Percentiles rank a stretch among this genome's conserved stretches.
Evolutionary conservation across 2,797 vertebrate genomes (phyloP).

Genomic region (Meriones psammophilus): DNA sequence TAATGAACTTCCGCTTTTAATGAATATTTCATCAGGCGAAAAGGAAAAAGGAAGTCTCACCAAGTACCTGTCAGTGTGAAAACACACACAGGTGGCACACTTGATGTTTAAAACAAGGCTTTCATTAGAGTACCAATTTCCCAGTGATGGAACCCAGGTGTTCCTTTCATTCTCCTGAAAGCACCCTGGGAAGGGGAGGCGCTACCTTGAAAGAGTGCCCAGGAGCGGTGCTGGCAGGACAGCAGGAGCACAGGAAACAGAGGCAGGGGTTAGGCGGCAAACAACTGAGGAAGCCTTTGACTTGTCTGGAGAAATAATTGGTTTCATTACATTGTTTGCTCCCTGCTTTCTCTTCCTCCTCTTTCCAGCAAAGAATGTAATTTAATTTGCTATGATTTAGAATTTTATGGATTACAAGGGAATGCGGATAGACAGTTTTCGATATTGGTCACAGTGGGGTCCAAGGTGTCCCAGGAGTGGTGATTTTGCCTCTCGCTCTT

Average conservation of each 20-base stretch:
- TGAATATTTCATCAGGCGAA: constrained; percentile 68
- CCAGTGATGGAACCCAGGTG: constrained; percentile 74
- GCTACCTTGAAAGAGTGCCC: not conserved
- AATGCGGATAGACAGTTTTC: not conserved
- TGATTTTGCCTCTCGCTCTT: not conserved
- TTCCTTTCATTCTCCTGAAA: constrained; percentile 65
- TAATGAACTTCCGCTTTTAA: constrained; percentile 53
- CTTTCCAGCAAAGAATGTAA: constrained; percentile 52
- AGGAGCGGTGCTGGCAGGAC: not conserved
- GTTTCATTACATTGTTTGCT: constrained; percentile 69
- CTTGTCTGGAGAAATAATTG: constrained; percentile 70
- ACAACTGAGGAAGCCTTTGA: constrained; percentile 16
- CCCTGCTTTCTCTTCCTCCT: constrained; percentile 11
- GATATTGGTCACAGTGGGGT: not conserved
- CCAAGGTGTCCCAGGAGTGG: not conserved
- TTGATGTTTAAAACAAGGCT: constrained; percentile 67
- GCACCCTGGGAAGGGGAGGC: not conserved
- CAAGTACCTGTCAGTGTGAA: constrained; percentile 41
- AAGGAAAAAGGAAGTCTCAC: constrained; percentile 30
- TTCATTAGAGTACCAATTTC: constrained; percentile 68
- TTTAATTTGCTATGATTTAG: constrained; percentile 61
- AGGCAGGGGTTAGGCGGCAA: not conserved
- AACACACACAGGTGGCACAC: constrained; percentile 62
- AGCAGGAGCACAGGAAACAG: not conserved
- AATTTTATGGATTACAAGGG: constrained; percentile 9